Evolutionary conservation across 2,113 vertebrate species (phyloP).

Genomic region (Bos taurus): DNA sequence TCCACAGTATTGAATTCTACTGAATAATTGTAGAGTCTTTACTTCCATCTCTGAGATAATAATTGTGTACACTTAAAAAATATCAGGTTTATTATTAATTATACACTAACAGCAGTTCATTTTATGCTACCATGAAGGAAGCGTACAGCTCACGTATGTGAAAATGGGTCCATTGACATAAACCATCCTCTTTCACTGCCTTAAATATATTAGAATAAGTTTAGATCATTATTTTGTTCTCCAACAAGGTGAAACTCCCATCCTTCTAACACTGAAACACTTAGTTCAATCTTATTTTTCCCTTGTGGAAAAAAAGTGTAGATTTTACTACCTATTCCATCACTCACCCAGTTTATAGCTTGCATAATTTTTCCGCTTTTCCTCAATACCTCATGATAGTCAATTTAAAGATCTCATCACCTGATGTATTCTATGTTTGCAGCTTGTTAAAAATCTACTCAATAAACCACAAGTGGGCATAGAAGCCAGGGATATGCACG

Average conservation of each 20-base stretch:
- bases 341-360: conserved; percentile 68
- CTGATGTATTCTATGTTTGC: neutral
- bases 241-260: conserved; percentile 31
- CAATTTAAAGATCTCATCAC: conserved; percentile 49
- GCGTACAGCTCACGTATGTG: neutral
- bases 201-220: conserved; percentile 72
- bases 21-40: conserved; percentile 36
- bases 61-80: conserved; percentile 40
- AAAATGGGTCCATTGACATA: conserved; percentile 46
- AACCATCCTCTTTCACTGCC: conserved; percentile 46
- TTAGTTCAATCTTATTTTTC: conserved; percentile 71
- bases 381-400: conserved; percentile 62
- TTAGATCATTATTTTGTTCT: conserved; percentile 53
- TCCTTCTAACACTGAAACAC: conserved; percentile 56
- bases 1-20: conserved; percentile 24
- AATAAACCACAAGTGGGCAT: conserved; percentile 19
- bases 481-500: neutral
- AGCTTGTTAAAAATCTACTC: neutral
- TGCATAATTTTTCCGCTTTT: conserved; percentile 67
- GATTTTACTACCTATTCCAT: conserved; percentile 70
- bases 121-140: conserved; percentile 37
- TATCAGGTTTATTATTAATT: conserved; percentile 47
- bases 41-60: conserved; percentile 5
- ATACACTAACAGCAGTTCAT: conserved; percentile 18
- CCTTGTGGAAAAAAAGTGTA: conserved; percentile 65